Base-by-base conservation (phyloP, 2,888 invertebrate species). In the Microctonus brassicae region DNA sequence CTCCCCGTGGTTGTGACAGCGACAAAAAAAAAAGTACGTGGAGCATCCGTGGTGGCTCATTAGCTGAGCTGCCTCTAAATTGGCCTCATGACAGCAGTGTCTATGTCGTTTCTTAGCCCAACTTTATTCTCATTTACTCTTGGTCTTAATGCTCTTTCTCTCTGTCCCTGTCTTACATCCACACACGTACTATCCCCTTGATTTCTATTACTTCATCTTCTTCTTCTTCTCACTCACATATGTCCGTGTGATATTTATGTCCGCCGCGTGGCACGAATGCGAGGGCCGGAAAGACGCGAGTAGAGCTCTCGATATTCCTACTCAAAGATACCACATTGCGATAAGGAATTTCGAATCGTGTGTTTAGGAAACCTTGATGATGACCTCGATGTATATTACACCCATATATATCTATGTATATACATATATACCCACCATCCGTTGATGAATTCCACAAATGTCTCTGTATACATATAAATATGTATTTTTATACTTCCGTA, bases 41-140 rank as follows among this genome's bases (percentile, higher is more conserved):
- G 81, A 86, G 85, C 84, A 85, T 86, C 83, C 85, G 82, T 83
- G 83, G 82, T 83, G 82, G 86, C 86, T 86, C 86, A 86, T 86
- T 86, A 86, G 85, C 83, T 80, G 83, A 83, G 83, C 84, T 83
- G 84, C 82, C 83, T 85, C 83, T 82, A 84, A 86, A 85, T 85
- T 85, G 85, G 83, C 83, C 80, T 76, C 82, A 82, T 83, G 82
- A 84, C 83, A 81, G 82, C 83, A 81, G 79, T 75, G 70, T 76
- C 76, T 78, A 76, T 78, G 79, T 47, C 64, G 53, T 53, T 52
- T 65, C 53, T 64, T 33, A 64, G 34, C 47, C 42, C 42, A 42
- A 58, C 24, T 53, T 57, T 42, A 34, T 57, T 39, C 9, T 58
- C 39, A 47, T 64, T 33, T 33, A 33, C n/a, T n/a, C 42, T 17